Evolutionary conservation across 1,140 invertebrate genomes (phyloP).

Genomic region (Zaprionus tsacasi): DNA sequence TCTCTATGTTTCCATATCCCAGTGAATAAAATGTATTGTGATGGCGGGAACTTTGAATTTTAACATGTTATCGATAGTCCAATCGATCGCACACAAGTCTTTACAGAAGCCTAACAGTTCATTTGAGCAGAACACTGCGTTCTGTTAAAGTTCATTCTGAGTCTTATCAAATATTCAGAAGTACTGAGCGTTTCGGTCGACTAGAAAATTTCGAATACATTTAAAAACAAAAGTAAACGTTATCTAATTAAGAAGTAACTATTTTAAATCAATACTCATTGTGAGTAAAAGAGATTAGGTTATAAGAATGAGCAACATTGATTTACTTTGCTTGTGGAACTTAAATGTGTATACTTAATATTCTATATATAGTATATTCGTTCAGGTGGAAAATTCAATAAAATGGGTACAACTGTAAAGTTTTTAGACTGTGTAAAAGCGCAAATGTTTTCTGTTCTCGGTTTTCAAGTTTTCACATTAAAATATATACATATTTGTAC

Average conservation of each 20-base stretch:
- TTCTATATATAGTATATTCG: conserved; percentile 3
- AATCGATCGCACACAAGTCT: neutral
- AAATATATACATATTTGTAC: neutral
- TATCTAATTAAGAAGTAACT: conserved; percentile 7
- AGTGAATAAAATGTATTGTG: neutral
- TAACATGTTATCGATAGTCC: conserved; percentile 10
- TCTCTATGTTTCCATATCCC: neutral
- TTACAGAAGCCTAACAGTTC: conserved; percentile 21
- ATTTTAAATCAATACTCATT: neutral
- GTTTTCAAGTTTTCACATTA: neutral
- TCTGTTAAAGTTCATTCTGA: conserved; percentile 3
- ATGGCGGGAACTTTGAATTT: neutral
- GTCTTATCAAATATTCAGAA: conserved; percentile 29
- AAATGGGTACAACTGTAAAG: neutral
- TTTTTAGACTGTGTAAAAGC: neutral
- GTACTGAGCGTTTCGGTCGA: neutral
- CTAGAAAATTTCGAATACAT: conserved; percentile 4
- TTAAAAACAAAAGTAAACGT: conserved; percentile 20
- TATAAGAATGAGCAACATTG: neutral
- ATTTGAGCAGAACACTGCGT: neutral
- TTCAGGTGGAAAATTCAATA: conserved; percentile 6
- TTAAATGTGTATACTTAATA: conserved; percentile 4
- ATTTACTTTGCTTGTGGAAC: neutral
- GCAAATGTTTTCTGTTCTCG: neutral
- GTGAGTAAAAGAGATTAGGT: neutral